These are phyloP conservation scores for Tetrapedia diversipes DNA, from an alignment of 2,888 invertebrate genomes.

Conservation along the genomic window DNA sequence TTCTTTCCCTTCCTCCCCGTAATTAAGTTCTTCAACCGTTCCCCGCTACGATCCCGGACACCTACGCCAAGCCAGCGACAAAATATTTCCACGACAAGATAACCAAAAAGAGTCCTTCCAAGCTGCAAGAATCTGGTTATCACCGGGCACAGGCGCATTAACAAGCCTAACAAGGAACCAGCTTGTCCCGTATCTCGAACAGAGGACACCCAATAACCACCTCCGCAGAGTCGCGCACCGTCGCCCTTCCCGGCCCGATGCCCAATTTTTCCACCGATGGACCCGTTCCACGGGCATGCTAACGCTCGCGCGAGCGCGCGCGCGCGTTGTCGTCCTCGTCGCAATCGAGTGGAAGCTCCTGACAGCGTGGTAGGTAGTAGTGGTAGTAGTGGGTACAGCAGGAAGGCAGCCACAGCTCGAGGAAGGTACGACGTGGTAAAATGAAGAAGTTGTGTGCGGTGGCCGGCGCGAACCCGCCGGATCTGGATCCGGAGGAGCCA, in stretches of 20 bases:
- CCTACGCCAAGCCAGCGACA: too few species aligned
- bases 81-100: too few species aligned
- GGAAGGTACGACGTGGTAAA: slow-evolving; percentile 67
- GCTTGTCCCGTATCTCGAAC: slow-evolving; percentile 14
- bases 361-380: slow-evolving; percentile 52
- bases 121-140: neutral
- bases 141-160: slow-evolving; percentile 6
- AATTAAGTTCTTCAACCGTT: too few species aligned
- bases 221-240: neutral
- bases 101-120: neutral
- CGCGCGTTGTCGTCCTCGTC: too few species aligned
- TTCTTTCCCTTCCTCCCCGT: too few species aligned
- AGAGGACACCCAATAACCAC: slow-evolving; percentile 16
- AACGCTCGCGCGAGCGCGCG: neutral
- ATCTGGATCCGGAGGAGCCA: slow-evolving; percentile 71
- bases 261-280: slow-evolving; percentile 7
- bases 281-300: too few species aligned
- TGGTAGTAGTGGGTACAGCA: too few species aligned
- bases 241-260: too few species aligned
- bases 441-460: slow-evolving; percentile 70
- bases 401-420: slow-evolving; percentile 18
- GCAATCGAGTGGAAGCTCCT: slow-evolving; percentile 17
- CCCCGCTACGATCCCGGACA: too few species aligned
- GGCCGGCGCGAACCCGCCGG: slow-evolving; percentile 68
- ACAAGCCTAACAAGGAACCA: slow-evolving; percentile 21